phyloP scores from a whole-genome alignment of 2,113 vertebrate genomes.

The Tympanuchus pallidicinctus region DNA sequence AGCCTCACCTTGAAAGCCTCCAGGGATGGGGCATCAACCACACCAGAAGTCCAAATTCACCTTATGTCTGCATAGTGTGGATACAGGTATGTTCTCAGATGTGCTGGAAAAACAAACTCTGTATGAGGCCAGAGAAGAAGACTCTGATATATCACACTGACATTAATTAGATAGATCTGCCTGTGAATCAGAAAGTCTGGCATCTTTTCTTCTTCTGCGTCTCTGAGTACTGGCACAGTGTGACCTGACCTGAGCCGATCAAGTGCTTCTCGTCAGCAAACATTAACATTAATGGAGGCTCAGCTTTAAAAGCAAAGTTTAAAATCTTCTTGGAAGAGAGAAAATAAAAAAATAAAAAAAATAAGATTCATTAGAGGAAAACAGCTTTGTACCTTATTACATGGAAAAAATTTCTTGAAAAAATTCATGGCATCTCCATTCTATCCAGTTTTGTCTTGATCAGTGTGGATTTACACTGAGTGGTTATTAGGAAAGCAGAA shows the following conservation, averaged over 20 bases:
- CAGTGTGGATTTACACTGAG: not conserved
- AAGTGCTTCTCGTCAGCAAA: not conserved
- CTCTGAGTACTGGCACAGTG: not conserved
- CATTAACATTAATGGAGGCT: not conserved
- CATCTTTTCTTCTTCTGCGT: not conserved
- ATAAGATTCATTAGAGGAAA: not conserved
- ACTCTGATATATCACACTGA: not conserved
- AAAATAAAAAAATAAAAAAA: rapidly evolving
- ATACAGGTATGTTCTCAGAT: not conserved
- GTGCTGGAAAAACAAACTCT: not conserved
- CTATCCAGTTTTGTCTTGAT: not conserved
- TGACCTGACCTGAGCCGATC: not conserved
- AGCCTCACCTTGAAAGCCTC: too few relatives aligned
- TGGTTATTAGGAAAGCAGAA: not conserved
- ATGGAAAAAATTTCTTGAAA: not conserved
- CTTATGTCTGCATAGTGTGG: not conserved
- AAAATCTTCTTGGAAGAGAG: not conserved
- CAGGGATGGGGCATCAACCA: too few relatives aligned
- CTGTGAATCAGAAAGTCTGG: not conserved
- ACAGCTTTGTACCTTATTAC: not conserved
- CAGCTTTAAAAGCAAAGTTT: not conserved
- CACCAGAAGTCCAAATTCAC: not conserved
- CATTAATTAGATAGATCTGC: rapidly evolving
- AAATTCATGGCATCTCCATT: not conserved
- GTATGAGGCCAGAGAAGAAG: not conserved